Conservation (phyloP, 2,113 vertebrate species). For the Anguilla rostrata region DNA sequence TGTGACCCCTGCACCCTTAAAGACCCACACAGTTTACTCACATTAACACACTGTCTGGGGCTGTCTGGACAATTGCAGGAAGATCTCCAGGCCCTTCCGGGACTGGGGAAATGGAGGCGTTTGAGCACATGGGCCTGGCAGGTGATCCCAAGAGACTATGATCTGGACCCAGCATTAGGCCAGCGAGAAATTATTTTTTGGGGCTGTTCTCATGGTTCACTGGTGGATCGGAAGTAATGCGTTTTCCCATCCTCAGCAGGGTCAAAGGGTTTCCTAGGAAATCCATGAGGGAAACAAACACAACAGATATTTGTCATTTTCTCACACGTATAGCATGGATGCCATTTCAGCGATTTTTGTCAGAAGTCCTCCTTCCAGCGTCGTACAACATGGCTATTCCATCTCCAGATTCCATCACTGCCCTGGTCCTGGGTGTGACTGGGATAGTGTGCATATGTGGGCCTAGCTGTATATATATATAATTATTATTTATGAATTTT, state of each 20-base stretch:
- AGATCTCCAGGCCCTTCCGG: constrained; percentile 13
- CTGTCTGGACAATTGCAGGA: too few species aligned
- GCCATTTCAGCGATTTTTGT: too few species aligned
- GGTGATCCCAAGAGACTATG: neutral
- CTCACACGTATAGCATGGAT: neutral
- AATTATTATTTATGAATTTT: too few species aligned
- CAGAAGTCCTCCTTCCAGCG: too few species aligned
- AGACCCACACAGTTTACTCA: neutral
- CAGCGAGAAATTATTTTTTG: neutral
- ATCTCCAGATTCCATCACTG: neutral
- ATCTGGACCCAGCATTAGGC: neutral
- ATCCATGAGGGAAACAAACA: neutral
- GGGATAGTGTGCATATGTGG: too few species aligned
- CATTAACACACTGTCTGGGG: too few species aligned
- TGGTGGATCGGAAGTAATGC: constrained; percentile 12
- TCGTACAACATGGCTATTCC: neutral
- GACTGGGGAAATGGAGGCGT: constrained; percentile 4
- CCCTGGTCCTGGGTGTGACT: too few species aligned
- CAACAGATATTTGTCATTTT: neutral
- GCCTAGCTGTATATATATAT: too few species aligned
- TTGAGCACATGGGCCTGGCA: constrained; percentile 6
- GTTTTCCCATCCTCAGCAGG: neutral
- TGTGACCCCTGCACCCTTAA: neutral
- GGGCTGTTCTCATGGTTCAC: neutral
- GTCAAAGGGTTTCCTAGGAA: neutral